Evolutionary conservation across 2,888 invertebrate genomes (phyloP).

Genomic region (Chamaedrilus cognettii): DNA sequence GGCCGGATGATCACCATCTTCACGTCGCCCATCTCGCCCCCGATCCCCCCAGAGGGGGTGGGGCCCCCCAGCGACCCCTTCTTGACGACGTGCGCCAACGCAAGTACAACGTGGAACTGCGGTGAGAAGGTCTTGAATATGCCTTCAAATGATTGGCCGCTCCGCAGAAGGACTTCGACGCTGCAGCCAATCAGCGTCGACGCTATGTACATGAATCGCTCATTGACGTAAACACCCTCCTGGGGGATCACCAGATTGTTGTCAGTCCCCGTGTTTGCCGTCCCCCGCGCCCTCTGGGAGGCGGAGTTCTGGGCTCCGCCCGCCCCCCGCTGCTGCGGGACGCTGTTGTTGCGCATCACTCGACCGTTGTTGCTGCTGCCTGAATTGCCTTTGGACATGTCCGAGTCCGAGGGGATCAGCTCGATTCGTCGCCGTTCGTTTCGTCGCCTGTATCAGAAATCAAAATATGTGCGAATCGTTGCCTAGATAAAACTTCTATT

Average conservation of each 20-base stretch:
- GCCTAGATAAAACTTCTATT: too few relatives aligned
- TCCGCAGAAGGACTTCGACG: not conserved
- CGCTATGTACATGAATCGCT: not conserved
- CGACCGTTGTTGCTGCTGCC: not conserved
- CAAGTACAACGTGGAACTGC: not conserved
- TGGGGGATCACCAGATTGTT: not conserved
- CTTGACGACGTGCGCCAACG: not conserved
- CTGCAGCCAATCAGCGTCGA: not conserved
- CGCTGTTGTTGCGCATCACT: not conserved
- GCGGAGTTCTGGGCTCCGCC: too few relatives aligned
- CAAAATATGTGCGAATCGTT: too few relatives aligned
- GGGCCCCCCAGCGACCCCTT: not conserved
- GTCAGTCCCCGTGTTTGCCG: too few relatives aligned
- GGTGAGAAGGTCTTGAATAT: constrained; percentile 19
- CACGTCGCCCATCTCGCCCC: not conserved
- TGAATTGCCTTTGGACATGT: not conserved
- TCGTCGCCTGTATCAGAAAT: too few relatives aligned
- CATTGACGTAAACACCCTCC: not conserved
- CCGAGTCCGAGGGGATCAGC: too few relatives aligned
- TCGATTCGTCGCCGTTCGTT: too few relatives aligned
- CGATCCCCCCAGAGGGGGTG: not conserved
- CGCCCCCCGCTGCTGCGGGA: not conserved
- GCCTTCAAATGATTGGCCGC: constrained; percentile 9
- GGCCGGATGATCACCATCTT: not conserved
- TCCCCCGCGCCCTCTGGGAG: not conserved